Evolutionary conservation across 2,888 invertebrate genomes (phyloP), one percentile per base, ranked within the genome.

Genomic region (Rapana venosa): DNA sequence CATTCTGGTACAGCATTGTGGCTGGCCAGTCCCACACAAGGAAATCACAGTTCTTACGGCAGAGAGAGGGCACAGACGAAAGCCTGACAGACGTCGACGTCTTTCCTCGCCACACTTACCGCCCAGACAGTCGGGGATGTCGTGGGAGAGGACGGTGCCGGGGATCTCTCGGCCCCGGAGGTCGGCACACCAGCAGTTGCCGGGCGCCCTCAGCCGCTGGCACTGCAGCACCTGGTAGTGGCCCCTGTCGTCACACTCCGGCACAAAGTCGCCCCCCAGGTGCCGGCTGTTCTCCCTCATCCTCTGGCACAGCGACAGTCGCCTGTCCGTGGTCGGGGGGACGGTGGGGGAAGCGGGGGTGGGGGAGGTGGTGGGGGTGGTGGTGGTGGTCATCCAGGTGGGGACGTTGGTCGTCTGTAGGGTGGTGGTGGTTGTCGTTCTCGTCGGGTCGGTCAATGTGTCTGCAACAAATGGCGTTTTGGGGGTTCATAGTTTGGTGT

Each of bases 151-250:
- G 22, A 88, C 91, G 0, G 95, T 93, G 20, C 94, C 94, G 0
- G 92, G 88, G 47, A 95, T 93, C 70, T 93, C 92, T 35, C 87
- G 88, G 4, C 94, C 94, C 22, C 91, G 86, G 4, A 91, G 91
- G 81, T 94, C 93, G 1, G 93, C 93, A 89, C 95, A 95, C 94
- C 94, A 95, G 86, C 95, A 95, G 32, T 91, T 89, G 32, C 92
- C 91, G 0, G 85, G 91, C 5, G 90, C 90, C 17, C 84, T 90
- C 35, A 93, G 91, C 1, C 91, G 92, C 11, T 91, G 92, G 89
- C 95, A 95, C 92, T 95, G 95, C 56, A 92, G 91, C 36, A 91
- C 91, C 86, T 93, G 92, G 90, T 92, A 95, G 26, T 92, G 92
- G 6, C 95, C 95, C 61, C 92, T 91, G 0, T 66, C 61, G 17